phyloP scores from a whole-genome alignment of 1,140 invertebrate genomes.

The Fopius arisanus region DNA sequence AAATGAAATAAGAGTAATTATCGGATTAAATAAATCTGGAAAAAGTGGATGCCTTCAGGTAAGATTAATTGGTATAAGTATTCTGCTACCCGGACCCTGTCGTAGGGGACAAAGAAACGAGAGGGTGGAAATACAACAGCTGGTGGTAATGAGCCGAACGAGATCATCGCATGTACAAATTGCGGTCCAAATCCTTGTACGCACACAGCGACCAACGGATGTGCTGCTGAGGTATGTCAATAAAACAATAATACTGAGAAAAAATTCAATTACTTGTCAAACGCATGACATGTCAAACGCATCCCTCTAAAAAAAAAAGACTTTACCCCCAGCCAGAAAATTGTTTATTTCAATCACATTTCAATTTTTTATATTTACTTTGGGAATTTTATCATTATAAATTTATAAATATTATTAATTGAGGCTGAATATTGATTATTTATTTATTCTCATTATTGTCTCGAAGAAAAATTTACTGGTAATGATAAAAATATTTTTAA shows the following conservation, averaged over 20 bases:
- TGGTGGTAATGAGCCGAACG: slow-evolving; percentile 69
- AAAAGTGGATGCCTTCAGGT: slow-evolving; percentile 30
- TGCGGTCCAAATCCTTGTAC: slow-evolving; percentile 84
- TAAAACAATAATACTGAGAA: background rate
- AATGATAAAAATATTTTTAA: too few relatives aligned
- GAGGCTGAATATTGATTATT: too few relatives aligned
- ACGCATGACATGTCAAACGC: too few relatives aligned
- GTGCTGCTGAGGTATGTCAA: slow-evolving; percentile 76
- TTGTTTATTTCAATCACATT: too few relatives aligned
- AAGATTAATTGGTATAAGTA: slow-evolving; percentile 44
- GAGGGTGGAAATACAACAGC: slow-evolving; percentile 64
- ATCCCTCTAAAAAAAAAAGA: too few relatives aligned
- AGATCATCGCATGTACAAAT: slow-evolving; percentile 81
- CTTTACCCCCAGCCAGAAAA: too few relatives aligned
- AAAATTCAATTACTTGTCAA: background rate
- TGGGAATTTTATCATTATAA: too few relatives aligned
- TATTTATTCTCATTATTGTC: too few relatives aligned
- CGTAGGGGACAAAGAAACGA: slow-evolving; percentile 82
- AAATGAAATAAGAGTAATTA: too few relatives aligned
- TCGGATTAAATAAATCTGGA: background rate
- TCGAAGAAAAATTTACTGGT: too few relatives aligned
- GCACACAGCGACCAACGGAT: slow-evolving; percentile 85
- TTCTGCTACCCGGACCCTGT: slow-evolving; percentile 60
- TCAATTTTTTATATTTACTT: too few relatives aligned
- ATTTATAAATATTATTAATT: too few relatives aligned